A percentile compares a stretch with the other conserved stretches of the same genome.
Evolutionary conservation across 2,113 vertebrate genomes (phyloP).

Genomic region (Oreotrochilus melanogaster): DNA sequence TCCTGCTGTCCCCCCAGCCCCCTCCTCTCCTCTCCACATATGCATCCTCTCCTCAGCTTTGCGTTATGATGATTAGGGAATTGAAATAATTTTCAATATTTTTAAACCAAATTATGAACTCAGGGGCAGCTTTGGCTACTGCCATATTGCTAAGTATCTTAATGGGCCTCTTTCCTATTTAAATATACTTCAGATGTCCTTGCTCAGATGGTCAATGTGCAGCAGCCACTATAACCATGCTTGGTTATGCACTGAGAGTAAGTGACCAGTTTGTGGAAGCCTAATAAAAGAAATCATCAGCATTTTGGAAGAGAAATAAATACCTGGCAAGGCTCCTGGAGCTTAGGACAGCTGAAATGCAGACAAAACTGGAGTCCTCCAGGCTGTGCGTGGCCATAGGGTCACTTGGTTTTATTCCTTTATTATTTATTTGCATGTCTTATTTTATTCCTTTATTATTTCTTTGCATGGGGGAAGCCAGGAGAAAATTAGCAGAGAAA

Average conservation of each 20-base stretch:
- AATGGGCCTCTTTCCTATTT: constrained; percentile 15
- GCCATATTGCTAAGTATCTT: constrained; percentile 61
- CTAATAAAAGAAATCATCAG: not conserved
- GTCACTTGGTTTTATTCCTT: not conserved
- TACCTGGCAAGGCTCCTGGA: not conserved
- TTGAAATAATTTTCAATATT: constrained; percentile 17
- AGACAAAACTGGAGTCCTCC: not conserved
- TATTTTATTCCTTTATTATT: not conserved
- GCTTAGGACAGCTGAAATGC: not conserved
- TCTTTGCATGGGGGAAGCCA: no score
- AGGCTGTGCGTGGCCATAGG: not conserved
- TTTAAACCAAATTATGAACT: constrained; percentile 8
- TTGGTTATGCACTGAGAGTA: not conserved
- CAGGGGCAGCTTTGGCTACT: not conserved
- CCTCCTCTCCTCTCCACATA: not conserved
- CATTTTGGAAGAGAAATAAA: not conserved
- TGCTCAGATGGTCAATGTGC: constrained; percentile 65
- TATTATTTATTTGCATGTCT: no score
- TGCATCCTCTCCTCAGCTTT: not conserved
- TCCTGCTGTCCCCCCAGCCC: not conserved
- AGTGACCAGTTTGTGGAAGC: constrained; percentile 2
- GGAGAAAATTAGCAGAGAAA: not conserved
- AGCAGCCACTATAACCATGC: not conserved
- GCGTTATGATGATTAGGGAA: not conserved
- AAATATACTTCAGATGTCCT: not conserved